Conservation (phyloP, 2,797 vertebrate genomes). For the Mus spretus region DNA sequence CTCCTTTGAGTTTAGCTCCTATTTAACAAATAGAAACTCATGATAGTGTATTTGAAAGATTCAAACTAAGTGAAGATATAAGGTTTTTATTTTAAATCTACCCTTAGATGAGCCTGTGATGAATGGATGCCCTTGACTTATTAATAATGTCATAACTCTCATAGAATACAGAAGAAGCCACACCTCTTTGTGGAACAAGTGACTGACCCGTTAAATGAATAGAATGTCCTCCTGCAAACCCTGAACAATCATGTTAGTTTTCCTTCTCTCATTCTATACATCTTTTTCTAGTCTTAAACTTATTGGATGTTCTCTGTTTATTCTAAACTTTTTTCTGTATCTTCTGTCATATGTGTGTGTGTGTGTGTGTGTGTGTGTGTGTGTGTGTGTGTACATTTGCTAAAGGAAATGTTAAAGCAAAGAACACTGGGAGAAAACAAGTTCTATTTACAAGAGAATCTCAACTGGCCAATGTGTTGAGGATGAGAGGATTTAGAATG, state of each 20-base stretch:
- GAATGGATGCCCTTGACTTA: not conserved
- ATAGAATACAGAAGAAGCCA: not conserved
- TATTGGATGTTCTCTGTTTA: not conserved
- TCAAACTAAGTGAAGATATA: not conserved
- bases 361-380: not conserved
- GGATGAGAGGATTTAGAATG: not conserved
- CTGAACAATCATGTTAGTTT: not conserved
- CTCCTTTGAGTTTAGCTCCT: not conserved
- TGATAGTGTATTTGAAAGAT: not conserved
- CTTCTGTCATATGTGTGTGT: not conserved
- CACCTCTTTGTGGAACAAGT: not conserved
- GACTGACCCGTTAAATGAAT: not conserved
- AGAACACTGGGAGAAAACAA: not conserved
- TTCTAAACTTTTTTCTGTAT: not conserved
- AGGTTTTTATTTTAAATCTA: not conserved
- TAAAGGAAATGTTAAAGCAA: not conserved
- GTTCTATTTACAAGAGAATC: not conserved
- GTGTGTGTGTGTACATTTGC: not conserved
- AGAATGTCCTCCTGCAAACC: not conserved
- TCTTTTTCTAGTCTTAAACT: not conserved
- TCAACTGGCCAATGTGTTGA: not conserved
- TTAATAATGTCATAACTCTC: not conserved
- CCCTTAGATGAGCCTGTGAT: not conserved
- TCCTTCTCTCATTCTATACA: not conserved
- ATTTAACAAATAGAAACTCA: slow-evolving; percentile 26